Percentiles rank a stretch among this genome's conserved stretches.
Conservation (phyloP, 2,797 vertebrate species). For the Microcaecilia unicolor region DNA sequence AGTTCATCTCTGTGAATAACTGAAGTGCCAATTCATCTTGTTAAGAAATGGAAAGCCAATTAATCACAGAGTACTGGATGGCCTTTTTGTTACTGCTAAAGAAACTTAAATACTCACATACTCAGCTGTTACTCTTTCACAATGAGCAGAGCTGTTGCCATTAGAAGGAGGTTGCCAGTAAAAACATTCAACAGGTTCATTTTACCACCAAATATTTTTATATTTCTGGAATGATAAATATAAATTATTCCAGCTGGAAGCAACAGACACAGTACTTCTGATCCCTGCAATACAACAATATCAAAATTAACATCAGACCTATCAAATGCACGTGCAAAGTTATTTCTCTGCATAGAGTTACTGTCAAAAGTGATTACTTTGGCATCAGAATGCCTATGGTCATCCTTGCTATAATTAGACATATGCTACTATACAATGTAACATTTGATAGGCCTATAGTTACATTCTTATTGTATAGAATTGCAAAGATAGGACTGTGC, state of each 20-base stretch:
- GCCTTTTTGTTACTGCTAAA: slow-evolving; percentile 16
- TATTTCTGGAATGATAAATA: slow-evolving; percentile 39
- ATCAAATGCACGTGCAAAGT: no score
- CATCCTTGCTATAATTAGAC: no score
- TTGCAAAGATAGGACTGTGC: no score
- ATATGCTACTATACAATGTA: no score
- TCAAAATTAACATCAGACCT: background rate
- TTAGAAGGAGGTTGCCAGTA: slow-evolving; percentile 30
- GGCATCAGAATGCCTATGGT: no score
- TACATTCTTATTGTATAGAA: no score
- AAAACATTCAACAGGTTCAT: slow-evolving; percentile 44
- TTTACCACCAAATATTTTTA: slow-evolving; percentile 45
- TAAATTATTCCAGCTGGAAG: slow-evolving; percentile 18
- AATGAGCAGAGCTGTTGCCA: slow-evolving; percentile 30
- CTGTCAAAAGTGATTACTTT: no score
- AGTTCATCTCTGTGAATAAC: slow-evolving; percentile 19
- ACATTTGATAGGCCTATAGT: no score
- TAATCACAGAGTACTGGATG: slow-evolving; percentile 31
- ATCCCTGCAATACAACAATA: background rate
- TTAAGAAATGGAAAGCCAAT: slow-evolving; percentile 44
- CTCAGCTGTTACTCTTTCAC: slow-evolving; percentile 47
- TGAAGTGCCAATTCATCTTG: slow-evolving; percentile 31
- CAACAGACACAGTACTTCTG: background rate
- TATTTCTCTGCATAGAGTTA: no score
- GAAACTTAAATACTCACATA: slow-evolving; percentile 20